Evolutionary conservation across 2,113 vertebrate species (phyloP).

Genomic region (Diphyllodes magnificus): DNA sequence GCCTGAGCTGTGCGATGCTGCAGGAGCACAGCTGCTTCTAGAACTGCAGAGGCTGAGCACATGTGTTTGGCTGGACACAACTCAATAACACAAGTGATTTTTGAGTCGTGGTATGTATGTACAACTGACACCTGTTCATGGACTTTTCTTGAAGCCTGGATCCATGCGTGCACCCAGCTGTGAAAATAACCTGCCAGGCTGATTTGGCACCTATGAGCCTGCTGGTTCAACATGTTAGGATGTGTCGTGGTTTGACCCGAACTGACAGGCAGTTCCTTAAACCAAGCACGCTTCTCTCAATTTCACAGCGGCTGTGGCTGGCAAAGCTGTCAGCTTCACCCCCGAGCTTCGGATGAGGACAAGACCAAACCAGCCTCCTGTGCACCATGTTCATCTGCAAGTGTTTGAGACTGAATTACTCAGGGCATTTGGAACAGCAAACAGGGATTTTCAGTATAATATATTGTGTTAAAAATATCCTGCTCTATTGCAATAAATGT

Average conservation of each 20-base stretch:
- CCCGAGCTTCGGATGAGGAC: background rate
- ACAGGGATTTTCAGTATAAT: background rate
- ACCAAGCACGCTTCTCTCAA: no score
- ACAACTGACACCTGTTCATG: rapidly evolving
- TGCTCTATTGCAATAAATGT: background rate
- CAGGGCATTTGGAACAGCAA: background rate
- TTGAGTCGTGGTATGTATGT: rapidly evolving
- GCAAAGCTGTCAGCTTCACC: background rate
- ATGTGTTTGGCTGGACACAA: rapidly evolving
- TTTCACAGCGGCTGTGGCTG: background rate
- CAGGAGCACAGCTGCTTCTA: rapidly evolving
- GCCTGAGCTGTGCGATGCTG: background rate
- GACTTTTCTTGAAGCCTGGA: background rate
- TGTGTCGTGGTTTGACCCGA: background rate
- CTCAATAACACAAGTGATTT: background rate
- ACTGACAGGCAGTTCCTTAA: no score
- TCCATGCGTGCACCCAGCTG: background rate
- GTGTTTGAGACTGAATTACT: background rate
- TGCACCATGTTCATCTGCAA: background rate
- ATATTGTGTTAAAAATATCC: background rate
- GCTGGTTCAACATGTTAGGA: rapidly evolving
- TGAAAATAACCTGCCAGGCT: background rate
- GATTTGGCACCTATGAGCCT: background rate
- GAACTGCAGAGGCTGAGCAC: background rate
- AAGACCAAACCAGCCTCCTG: background rate